Percentiles rank a stretch among this genome's conserved stretches.
Evolutionary conservation across 2,888 invertebrate species (phyloP).

Genomic region (Hyposoter didymator): DNA sequence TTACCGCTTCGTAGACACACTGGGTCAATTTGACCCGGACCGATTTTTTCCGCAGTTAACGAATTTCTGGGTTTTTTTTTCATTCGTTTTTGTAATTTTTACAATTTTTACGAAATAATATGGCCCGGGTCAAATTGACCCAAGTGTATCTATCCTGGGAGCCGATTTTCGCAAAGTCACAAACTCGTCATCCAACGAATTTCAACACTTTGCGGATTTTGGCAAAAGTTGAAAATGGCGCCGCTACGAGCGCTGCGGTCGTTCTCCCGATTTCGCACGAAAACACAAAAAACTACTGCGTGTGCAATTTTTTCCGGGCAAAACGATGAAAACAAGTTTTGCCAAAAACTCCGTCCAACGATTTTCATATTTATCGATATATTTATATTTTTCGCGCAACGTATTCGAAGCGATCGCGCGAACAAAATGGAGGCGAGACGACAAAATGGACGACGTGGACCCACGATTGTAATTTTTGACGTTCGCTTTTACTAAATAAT

Average conservation of each 20-base stretch:
- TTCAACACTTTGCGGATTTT: neutral
- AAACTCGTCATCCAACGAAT: too few species aligned
- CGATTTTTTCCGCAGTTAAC: too few species aligned
- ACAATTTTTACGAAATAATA: too few species aligned
- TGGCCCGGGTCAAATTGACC: too few species aligned
- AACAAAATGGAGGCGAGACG: neutral
- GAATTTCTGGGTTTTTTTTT: too few species aligned
- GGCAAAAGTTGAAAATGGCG: neutral
- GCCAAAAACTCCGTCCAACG: neutral
- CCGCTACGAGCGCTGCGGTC: neutral
- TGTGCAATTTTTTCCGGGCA: neutral
- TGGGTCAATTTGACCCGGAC: too few species aligned
- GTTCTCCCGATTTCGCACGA: too few species aligned
- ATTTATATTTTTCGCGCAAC: conserved; percentile 11
- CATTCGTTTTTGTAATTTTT: too few species aligned
- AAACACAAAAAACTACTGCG: neutral
- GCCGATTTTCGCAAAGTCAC: too few species aligned
- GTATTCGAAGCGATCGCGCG: neutral
- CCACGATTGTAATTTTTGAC: conserved; percentile 16
- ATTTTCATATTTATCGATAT: neutral
- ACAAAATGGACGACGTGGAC: neutral
- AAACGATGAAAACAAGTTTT: neutral
- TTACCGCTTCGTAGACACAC: neutral
- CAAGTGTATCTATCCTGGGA: too few species aligned
- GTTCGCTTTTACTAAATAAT: conserved; percentile 30